Base-by-base conservation (phyloP, 2,888 invertebrate genomes). In the Endotricha flammealis region DNA sequence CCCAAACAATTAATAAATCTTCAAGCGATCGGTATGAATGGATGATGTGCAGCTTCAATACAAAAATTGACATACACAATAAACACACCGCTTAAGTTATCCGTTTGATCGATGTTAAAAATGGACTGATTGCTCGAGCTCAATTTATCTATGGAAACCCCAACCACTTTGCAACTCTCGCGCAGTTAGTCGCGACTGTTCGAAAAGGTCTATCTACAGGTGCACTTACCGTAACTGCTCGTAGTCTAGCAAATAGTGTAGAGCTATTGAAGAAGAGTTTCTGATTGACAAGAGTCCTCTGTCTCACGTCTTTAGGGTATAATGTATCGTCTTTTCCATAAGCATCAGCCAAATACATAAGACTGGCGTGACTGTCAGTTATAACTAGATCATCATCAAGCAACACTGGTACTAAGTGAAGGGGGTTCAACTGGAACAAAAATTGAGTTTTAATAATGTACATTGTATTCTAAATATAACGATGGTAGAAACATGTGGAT, bases 351-450 rank as follows among this genome's bases (percentile, higher is more conserved):
- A 91, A 53, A 55, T 89, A 90, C 29, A 71, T 63, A 2, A 78
- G 46, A 30, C 89, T 89, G 2, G 87, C 86, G 40, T 88, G 87
- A 43, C 89, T 89, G 40, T 75, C 74, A 28, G 74, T 64, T 41
- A 81, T 32, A 67, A 74, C 56, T 32, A 88, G 77, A 31, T 88
- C 90, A 27, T 82, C 86, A 44, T 89, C 85, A 45, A 68, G 64
- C 9, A 91, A 62, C 1, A 88, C 79, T 2, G 91, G 91, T 9
- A 91, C 55, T 0, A 87, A 79, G 43, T 88, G 88, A 32, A 83
- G 58, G 0, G 90, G 89, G 53, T 90, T 90, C 46, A 85, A 66
- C 90, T 90, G 62, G 29, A 80, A 59, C n/a, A 44, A 10, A 32
- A 36, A 7, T n/a, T 11, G n/a, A 4, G 1, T n/a, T 3, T 9